Evolutionary conservation across 1,140 invertebrate species (phyloP).

Genomic region (Drosophila auraria): DNA sequence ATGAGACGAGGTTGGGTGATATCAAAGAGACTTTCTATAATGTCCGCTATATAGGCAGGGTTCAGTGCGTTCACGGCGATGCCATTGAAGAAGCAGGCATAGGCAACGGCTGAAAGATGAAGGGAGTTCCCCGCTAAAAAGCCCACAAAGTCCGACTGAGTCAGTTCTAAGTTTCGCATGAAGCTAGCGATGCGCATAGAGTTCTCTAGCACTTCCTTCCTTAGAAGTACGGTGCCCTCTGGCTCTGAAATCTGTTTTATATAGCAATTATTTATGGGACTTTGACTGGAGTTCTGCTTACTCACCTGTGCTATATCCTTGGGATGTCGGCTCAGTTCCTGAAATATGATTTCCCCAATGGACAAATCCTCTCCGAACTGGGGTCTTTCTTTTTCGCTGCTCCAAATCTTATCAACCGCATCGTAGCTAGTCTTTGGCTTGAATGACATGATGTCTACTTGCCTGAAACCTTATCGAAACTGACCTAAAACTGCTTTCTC

Average conservation of each 20-base stretch:
- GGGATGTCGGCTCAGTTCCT: conserved; percentile 31
- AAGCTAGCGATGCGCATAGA: conserved; percentile 25
- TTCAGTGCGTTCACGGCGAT: conserved; percentile 40
- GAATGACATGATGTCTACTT: conserved; percentile 14
- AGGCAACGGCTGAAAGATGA: conserved; percentile 48
- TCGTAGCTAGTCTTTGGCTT: conserved; percentile 19
- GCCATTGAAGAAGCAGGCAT: conserved; percentile 66
- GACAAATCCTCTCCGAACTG: conserved; percentile 23
- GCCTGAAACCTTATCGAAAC: neutral
- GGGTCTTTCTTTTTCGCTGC: neutral
- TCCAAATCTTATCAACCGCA: conserved; percentile 22
- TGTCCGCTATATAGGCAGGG: conserved; percentile 8
- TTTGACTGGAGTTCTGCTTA: neutral
- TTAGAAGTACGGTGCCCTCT: conserved; percentile 22
- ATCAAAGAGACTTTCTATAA: conserved; percentile 23
- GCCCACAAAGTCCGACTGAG: conserved; percentile 45
- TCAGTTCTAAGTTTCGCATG: conserved; percentile 13
- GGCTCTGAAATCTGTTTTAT: conserved; percentile 29
- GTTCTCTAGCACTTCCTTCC: conserved; percentile 26
- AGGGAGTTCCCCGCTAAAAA: conserved; percentile 54
- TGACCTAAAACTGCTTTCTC: neutral
- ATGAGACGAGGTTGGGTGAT: conserved; percentile 40
- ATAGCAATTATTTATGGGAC: fast-evolving
- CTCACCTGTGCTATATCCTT: conserved; percentile 35
- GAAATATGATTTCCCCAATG: conserved; percentile 35